phyloP scores from a whole-genome alignment of 2,797 vertebrate genomes.

The Leptatherina wallacei region DNA sequence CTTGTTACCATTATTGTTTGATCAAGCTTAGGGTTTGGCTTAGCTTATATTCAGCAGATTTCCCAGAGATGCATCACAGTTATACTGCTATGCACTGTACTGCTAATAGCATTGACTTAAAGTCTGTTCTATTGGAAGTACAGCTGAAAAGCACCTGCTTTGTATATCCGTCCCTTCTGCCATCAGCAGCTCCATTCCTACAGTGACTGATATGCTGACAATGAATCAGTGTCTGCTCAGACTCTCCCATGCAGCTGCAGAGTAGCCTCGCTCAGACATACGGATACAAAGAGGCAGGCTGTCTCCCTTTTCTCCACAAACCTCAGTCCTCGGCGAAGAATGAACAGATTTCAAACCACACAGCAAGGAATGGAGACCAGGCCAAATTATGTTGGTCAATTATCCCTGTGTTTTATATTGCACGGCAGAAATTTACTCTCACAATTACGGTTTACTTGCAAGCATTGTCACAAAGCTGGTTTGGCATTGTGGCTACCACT shows the following conservation, averaged over 20 bases:
- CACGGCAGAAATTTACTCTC: too few relatives aligned
- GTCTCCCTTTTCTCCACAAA: slow-evolving; percentile 28
- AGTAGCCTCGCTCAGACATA: slow-evolving; percentile 30
- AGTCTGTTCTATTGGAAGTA: not conserved
- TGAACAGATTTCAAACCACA: slow-evolving; percentile 4
- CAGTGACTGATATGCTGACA: slow-evolving; percentile 40
- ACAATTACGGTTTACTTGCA: too few relatives aligned
- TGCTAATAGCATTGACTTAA: not conserved
- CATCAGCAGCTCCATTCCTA: slow-evolving; percentile 19
- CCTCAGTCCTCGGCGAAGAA: not conserved
- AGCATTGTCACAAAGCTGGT: too few relatives aligned
- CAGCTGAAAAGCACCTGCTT: slow-evolving; percentile 24
- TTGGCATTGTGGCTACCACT: not conserved
- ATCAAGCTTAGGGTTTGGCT: slow-evolving; percentile 3
- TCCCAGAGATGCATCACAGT: not conserved
- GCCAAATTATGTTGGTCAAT: too few relatives aligned
- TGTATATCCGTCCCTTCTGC: slow-evolving; percentile 28
- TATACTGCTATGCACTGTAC: not conserved
- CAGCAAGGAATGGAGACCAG: not conserved
- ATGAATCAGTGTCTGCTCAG: slow-evolving; percentile 49
- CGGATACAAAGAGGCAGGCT: slow-evolving; percentile 46
- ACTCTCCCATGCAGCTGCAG: slow-evolving; percentile 50
- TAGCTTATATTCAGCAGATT: slow-evolving; percentile 10
- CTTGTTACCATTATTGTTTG: not conserved
- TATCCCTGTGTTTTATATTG: too few relatives aligned